Conservation (phyloP, 2,888 invertebrate genomes). For the Cantharis lateralis region DNA sequence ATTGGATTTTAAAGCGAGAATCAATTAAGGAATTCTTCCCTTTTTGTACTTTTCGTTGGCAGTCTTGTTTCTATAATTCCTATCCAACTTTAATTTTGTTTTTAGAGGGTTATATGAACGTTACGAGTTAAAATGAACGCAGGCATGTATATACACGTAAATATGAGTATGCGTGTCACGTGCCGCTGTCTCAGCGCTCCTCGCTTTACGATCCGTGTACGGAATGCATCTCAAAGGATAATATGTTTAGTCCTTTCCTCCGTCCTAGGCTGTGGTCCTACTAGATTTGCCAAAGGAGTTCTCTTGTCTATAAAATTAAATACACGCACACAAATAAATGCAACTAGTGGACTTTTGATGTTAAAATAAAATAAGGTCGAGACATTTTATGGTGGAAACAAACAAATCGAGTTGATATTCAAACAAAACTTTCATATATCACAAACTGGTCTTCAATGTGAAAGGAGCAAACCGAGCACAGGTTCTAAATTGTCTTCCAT, state of each 20-base stretch:
- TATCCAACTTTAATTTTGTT: conserved; percentile 21
- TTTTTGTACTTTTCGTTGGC: not conserved
- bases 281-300: conserved; percentile 17
- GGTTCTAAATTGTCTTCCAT: conserved; percentile 37
- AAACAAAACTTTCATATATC: conserved; percentile 30
- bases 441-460: conserved; percentile 24
- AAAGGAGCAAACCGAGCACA: conserved; percentile 27
- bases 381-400: conserved; percentile 23
- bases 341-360: conserved; percentile 8
- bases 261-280: conserved; percentile 15
- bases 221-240: conserved; percentile 46
- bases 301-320: conserved; percentile 4
- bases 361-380: conserved; percentile 19
- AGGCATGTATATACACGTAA: conserved; percentile 10
- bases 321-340: not conserved
- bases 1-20: not conserved
- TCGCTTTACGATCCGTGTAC: conserved; percentile 44
- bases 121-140: conserved; percentile 20
- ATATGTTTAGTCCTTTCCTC: conserved; percentile 35
- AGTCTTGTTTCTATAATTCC: not conserved
- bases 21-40: not conserved
- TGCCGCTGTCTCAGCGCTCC: conserved; percentile 47
- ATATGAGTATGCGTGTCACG: conserved; percentile 44
- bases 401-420: conserved; percentile 27
- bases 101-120: conserved; percentile 8